phyloP scores from a whole-genome alignment of 2,113 vertebrate genomes.

The Odocoileus virginianus region DNA sequence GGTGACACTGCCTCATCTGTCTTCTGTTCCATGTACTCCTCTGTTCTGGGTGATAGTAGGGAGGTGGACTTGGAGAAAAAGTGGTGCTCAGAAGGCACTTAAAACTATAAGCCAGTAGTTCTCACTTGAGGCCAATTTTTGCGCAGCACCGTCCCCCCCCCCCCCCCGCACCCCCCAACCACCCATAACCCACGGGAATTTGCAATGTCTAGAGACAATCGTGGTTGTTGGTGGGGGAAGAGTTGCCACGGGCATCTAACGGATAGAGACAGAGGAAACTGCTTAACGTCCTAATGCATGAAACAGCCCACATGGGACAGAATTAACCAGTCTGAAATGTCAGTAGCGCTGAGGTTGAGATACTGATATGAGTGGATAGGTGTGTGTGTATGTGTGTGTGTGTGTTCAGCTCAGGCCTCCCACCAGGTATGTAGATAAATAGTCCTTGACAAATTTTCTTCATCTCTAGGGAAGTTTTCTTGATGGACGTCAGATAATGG shows the following conservation, averaged over 20 bases:
- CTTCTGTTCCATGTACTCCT: background rate
- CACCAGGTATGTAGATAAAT: background rate
- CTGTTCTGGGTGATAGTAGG: background rate
- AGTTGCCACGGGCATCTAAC: background rate
- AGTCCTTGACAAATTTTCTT: background rate
- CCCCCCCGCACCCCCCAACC: fast-evolving
- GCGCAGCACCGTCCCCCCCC: background rate
- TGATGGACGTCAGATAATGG: background rate
- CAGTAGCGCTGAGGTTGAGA: background rate
- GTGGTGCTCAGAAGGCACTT: background rate
- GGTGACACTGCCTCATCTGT: background rate
- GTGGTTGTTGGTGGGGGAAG: background rate
- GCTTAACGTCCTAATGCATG: background rate
- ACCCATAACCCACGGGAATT: background rate
- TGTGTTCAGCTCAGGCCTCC: background rate
- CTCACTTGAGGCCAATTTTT: background rate
- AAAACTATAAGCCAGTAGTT: background rate
- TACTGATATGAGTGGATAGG: background rate
- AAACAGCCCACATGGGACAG: background rate
- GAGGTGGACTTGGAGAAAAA: background rate
- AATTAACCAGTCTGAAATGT: background rate
- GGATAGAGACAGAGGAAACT: background rate
- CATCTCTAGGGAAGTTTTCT: background rate
- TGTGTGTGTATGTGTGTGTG: background rate
- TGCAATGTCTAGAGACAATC: background rate